These are phyloP conservation scores for Napeogenes sylphis DNA, from an alignment of 2,888 invertebrate species.

Conservation along the genomic window DNA sequence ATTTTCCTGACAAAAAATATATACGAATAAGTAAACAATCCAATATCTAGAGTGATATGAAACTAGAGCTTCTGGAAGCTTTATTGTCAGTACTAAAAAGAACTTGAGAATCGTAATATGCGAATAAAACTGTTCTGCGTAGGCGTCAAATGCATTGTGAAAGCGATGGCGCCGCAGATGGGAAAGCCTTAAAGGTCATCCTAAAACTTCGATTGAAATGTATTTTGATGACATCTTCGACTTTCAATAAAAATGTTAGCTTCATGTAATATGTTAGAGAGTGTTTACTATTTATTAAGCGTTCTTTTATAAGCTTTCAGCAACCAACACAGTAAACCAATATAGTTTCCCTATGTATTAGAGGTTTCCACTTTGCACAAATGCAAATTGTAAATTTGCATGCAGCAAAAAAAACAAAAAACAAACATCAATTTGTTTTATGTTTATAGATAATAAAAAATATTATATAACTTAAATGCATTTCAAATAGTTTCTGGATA, in stretches of 20 bases:
- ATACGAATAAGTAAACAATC: conserved; percentile 15
- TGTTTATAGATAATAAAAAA: too few species aligned
- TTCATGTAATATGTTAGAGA: neutral
- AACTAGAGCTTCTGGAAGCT: conserved; percentile 23
- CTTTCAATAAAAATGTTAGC: neutral
- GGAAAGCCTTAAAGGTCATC: conserved; percentile 25
- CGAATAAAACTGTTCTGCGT: conserved; percentile 24
- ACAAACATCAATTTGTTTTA: too few species aligned
- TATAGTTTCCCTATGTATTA: too few species aligned
- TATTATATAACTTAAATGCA: too few species aligned
- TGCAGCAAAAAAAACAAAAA: too few species aligned
- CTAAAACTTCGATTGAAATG: conserved; percentile 26
- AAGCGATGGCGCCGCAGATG: conserved; percentile 24
- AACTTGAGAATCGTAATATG: conserved; percentile 20
- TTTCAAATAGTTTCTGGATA: too few species aligned
- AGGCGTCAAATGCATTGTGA: conserved; percentile 31
- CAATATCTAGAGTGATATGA: conserved; percentile 26
- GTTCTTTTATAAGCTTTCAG: too few species aligned
- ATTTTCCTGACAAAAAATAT: neutral
- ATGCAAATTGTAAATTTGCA: too few species aligned
- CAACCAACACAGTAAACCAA: too few species aligned
- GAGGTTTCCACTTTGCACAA: too few species aligned
- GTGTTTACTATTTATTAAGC: too few species aligned
- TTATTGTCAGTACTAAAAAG: conserved; percentile 26
- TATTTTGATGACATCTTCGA: conserved; percentile 8